phyloP scores from a whole-genome alignment of 1,140 invertebrate species.

The Calycopis cecrops region DNA sequence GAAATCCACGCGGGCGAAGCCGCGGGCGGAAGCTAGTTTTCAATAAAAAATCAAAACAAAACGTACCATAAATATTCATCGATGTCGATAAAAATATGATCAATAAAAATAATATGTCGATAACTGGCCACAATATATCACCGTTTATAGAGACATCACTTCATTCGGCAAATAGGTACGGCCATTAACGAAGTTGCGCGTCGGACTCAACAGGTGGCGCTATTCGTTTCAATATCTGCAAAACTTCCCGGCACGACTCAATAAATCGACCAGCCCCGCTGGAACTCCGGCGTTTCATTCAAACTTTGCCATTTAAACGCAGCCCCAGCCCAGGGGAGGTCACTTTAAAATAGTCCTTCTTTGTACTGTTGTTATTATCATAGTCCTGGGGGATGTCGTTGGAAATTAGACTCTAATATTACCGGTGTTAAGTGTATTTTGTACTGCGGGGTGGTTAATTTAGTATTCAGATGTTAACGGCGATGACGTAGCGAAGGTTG shows the following conservation, averaged over 20 bases:
- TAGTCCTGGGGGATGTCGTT: conserved; percentile 31
- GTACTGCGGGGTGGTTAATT: conserved; percentile 16
- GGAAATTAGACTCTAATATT: conserved; percentile 44
- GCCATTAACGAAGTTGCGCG: conserved; percentile 64
- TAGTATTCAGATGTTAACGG: conserved; percentile 45
- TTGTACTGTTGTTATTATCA: conserved; percentile 64
- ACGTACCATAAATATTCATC: too few relatives aligned
- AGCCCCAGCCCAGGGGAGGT: conserved; percentile 27
- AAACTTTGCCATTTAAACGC: conserved; percentile 32
- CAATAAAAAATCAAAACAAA: too few relatives aligned
- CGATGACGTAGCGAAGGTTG: conserved; percentile 53
- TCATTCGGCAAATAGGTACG: conserved; percentile 54
- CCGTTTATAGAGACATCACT: conserved; percentile 21
- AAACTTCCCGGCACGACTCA: conserved; percentile 67
- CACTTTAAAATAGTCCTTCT: conserved; percentile 48
- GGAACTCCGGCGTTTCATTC: conserved; percentile 35
- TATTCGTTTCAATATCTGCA: conserved; percentile 71
- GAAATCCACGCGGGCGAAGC: too few relatives aligned
- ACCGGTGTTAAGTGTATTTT: conserved; percentile 23
- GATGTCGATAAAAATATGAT: background rate
- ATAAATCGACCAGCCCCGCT: conserved; percentile 55
- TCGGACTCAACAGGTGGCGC: conserved; percentile 64
- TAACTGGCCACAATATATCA: conserved; percentile 25
- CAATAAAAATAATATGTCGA: background rate
- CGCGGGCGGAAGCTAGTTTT: too few relatives aligned